Evolutionary conservation across 2,113 vertebrate species (phyloP).

Genomic region (Clarias batrachus): DNA sequence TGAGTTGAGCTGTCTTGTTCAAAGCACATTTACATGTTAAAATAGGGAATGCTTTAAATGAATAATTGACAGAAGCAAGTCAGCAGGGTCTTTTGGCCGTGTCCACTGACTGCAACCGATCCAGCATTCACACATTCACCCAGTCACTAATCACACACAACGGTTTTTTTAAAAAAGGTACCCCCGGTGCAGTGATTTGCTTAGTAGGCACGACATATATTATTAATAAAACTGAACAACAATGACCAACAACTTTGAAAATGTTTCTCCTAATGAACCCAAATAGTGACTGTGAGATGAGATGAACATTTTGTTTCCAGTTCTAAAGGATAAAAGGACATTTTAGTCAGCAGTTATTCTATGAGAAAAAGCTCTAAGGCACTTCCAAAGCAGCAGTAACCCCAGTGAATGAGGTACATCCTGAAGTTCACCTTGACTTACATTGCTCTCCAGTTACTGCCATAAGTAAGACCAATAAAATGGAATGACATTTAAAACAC

Average conservation of each 20-base stretch:
- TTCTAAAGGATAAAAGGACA: slow-evolving; percentile 25
- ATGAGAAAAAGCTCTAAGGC: slow-evolving; percentile 17
- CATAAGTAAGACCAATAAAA: slow-evolving; percentile 32
- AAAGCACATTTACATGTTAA: background rate
- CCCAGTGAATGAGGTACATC: slow-evolving; percentile 24
- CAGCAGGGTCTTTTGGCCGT: slow-evolving; percentile 20
- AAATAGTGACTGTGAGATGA: slow-evolving; percentile 17
- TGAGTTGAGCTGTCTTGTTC: background rate
- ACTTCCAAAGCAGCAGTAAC: slow-evolving; percentile 36
- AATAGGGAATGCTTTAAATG: slow-evolving; percentile 4
- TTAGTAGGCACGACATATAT: background rate
- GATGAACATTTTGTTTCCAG: slow-evolving; percentile 26
- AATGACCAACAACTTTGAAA: slow-evolving; percentile 1
- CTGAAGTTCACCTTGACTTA: slow-evolving; percentile 36
- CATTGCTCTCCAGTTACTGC: slow-evolving; percentile 40
- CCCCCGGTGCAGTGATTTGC: slow-evolving; percentile 5
- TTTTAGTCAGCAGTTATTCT: slow-evolving; percentile 26
- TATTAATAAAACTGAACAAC: slow-evolving; percentile 2
- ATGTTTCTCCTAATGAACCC: background rate
- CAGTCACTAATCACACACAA: slow-evolving; percentile 52
- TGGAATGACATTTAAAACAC: slow-evolving; percentile 35
- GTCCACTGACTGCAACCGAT: slow-evolving; percentile 49
- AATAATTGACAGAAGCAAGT: slow-evolving; percentile 2
- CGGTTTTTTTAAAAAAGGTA: slow-evolving; percentile 42
- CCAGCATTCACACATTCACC: slow-evolving; percentile 64